These are phyloP conservation scores for Macroramphosus scolopax DNA, from an alignment of 2,797 vertebrate genomes.

Conservation along the genomic window DNA sequence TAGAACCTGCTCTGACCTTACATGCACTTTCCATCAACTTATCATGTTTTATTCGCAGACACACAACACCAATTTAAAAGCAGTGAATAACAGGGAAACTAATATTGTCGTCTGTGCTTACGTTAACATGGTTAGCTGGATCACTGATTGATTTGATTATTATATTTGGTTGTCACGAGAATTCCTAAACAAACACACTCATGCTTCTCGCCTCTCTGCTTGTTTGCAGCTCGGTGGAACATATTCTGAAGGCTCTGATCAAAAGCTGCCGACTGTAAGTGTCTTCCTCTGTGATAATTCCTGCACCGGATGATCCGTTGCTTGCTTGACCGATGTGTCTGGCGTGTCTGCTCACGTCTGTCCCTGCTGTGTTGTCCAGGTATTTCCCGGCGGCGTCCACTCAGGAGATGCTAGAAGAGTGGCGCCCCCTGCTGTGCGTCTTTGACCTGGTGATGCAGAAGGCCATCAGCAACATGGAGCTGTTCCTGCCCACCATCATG, in stretches of 20 bases:
- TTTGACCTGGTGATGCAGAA: constrained; percentile 98
- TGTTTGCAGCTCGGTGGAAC: constrained; percentile 89
- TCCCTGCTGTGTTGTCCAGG: constrained; percentile 61
- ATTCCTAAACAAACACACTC: constrained; percentile 9
- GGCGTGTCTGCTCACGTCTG: constrained; percentile 5
- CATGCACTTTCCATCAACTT: too few relatives aligned
- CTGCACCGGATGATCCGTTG: constrained; percentile 19
- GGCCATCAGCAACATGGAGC: constrained; percentile 93
- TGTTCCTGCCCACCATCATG: constrained; percentile 96
- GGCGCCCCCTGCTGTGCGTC: constrained; percentile 94
- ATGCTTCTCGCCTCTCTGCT: constrained; percentile 36
- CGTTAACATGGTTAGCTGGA: too few relatives aligned
- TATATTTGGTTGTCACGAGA: neutral
- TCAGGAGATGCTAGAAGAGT: constrained; percentile 94
- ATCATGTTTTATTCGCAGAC: too few relatives aligned
- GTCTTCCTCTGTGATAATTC: constrained; percentile 49
- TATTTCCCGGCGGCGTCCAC: constrained; percentile 92
- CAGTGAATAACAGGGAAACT: too few relatives aligned
- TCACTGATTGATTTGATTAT: too few relatives aligned
- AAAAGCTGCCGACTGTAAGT: constrained; percentile 98
- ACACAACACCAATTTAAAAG: too few relatives aligned
- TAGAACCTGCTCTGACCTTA: too few relatives aligned
- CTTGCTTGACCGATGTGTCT: constrained; percentile 13
- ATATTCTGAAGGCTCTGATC: constrained; percentile 94
- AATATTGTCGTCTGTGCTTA: too few relatives aligned